A percentile compares a stretch with the other conserved stretches of the same genome.
Evolutionary conservation across 37 sponge, comb jelly and placozoan genomes (phyloP).

Genomic region (Beroe forskalii): DNA sequence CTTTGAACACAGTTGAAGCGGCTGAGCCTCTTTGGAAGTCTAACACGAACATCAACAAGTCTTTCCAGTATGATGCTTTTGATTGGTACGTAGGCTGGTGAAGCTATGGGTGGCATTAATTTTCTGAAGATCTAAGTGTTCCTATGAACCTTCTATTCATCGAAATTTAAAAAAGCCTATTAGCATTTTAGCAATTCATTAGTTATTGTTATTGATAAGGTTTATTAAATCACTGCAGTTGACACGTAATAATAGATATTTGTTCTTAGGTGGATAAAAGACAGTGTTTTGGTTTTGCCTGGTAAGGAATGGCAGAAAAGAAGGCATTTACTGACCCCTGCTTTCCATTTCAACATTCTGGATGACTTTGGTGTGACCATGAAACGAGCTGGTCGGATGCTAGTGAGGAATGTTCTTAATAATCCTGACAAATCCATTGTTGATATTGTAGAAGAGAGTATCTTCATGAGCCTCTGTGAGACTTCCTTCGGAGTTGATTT

Average conservation of each 20-base stretch:
- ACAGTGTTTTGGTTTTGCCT: slow-evolving; percentile 58
- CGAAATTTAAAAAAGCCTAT: too few relatives aligned
- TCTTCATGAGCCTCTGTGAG: slow-evolving; percentile 17
- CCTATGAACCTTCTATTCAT: too few relatives aligned
- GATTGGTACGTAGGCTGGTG: not conserved
- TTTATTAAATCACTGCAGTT: too few relatives aligned
- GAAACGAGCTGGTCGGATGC: not conserved
- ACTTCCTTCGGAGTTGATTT: slow-evolving; percentile 51
- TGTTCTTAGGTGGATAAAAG: slow-evolving; percentile 62
- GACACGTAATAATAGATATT: too few relatives aligned
- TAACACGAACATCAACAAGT: slow-evolving; percentile 29
- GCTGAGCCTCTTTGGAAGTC: slow-evolving; percentile 33
- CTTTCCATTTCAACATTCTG: slow-evolving; percentile 68
- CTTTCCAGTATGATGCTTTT: slow-evolving; percentile 56
- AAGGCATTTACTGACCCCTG: slow-evolving; percentile 61
- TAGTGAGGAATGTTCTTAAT: not conserved
- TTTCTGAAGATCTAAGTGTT: too few relatives aligned
- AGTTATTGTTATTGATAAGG: too few relatives aligned
- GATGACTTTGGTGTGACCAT: slow-evolving; percentile 36
- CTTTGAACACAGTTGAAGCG: slow-evolving; percentile 9
- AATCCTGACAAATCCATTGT: not conserved
- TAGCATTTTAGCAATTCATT: too few relatives aligned
- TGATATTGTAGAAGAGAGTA: slow-evolving; percentile 39
- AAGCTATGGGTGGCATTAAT: too few relatives aligned
- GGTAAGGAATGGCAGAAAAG: slow-evolving; percentile 63